Evolutionary conservation across 1,140 invertebrate species (phyloP).

Genomic region (Rhynchophorus ferrugineus): DNA sequence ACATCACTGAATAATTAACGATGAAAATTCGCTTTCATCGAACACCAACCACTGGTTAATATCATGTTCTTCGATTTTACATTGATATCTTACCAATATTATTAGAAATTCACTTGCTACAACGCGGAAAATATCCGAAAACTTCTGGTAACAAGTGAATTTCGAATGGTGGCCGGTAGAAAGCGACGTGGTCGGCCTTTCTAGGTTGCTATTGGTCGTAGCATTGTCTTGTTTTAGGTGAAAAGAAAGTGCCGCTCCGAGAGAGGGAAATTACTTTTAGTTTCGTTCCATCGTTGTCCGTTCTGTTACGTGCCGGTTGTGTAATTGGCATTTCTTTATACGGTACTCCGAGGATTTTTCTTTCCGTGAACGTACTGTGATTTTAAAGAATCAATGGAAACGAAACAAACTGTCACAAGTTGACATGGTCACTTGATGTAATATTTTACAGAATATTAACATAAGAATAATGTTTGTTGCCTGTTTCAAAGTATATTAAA

Average conservation of each 20-base stretch:
- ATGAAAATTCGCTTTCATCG: no score
- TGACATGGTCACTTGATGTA: not conserved
- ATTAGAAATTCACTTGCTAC: no score
- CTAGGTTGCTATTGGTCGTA: not conserved
- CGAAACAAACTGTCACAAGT: no score
- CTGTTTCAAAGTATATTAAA: not conserved
- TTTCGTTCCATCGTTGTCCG: not conserved
- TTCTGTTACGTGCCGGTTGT: not conserved
- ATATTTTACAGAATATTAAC: not conserved
- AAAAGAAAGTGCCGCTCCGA: not conserved
- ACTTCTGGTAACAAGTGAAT: no score
- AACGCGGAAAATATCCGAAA: no score
- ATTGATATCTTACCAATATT: no score
- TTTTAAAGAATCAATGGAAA: no score
- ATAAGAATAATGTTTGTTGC: not conserved
- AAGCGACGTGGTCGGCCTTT: not conserved
- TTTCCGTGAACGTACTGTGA: not conserved
- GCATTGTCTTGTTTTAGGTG: not conserved
- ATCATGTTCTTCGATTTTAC: no score
- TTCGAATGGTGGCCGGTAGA: no score
- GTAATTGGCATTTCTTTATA: not conserved
- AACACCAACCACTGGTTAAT: no score
- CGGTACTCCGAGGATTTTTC: not conserved
- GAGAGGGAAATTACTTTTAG: not conserved
- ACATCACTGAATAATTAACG: no score